phyloP scores from a whole-genome alignment of 2,797 vertebrate genomes.

The Eulemur albifrons region DNA sequence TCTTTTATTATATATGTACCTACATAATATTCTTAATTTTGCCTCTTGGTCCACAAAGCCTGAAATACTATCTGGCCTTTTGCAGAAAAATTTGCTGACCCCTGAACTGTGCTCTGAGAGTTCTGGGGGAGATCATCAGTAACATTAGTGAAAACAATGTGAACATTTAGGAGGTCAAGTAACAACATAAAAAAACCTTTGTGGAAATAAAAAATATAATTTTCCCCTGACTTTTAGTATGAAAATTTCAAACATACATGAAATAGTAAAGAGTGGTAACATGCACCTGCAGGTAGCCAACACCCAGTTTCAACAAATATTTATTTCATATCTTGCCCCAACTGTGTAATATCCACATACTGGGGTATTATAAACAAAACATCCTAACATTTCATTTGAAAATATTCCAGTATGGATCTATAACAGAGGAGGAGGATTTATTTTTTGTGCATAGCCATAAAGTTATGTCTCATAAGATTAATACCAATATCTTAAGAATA shows the following conservation, averaged over 20 bases:
- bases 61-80: neutral
- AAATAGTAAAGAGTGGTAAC: neutral
- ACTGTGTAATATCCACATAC: fast-evolving
- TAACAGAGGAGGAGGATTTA: neutral
- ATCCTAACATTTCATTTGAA: neutral
- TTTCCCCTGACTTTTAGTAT: neutral
- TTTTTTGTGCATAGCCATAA: too few species aligned
- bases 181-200: neutral
- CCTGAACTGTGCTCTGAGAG: neutral
- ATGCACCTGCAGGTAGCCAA: neutral
- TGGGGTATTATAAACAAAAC: neutral
- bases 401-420: neutral
- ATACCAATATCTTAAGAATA: neutral
- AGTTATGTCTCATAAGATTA: neutral
- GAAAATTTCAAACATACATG: neutral
- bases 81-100: neutral
- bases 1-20: neutral
- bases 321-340: neutral
- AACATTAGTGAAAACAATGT: neutral
- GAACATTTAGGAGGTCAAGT: neutral
- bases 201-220: neutral
- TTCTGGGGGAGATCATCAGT: neutral
- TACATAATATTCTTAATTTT: neutral
- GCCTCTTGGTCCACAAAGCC: neutral
- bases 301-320: neutral